Conservation (phyloP, 64 coral and sea anemone species). For the Acropora tenuis region DNA sequence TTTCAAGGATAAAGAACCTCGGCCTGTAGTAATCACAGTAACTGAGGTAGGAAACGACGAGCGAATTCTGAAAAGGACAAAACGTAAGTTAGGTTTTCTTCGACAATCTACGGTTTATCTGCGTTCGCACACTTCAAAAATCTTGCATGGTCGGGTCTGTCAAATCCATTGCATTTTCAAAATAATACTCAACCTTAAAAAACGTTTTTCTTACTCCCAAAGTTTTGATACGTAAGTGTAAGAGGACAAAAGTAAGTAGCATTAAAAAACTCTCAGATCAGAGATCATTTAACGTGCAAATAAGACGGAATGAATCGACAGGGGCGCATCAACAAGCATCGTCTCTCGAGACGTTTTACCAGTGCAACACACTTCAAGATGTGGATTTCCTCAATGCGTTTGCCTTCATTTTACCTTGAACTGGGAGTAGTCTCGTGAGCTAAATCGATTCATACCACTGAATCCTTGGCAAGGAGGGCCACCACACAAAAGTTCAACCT, state of each 20-base stretch:
- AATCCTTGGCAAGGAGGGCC: conserved; percentile 99
- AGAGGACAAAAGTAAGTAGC: no score
- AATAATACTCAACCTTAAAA: not conserved
- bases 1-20: conserved; percentile 96
- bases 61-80: conserved; percentile 70
- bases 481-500: conserved; percentile 95
- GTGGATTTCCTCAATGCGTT: not conserved
- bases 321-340: no score
- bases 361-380: no score
- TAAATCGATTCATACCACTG: conserved; percentile 98
- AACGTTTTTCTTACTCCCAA: no score
- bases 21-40: conserved; percentile 99
- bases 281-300: no score
- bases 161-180: not conserved
- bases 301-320: no score
- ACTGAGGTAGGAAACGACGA: conserved; percentile 80
- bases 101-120: not conserved
- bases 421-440: conserved; percentile 92
- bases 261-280: no score
- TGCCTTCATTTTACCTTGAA: conserved; percentile 70
- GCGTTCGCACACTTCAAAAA: not conserved
- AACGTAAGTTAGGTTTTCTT: not conserved
- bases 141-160: no score
- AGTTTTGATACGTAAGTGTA: no score
- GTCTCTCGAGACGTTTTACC: no score